phyloP scores from a whole-genome alignment of 2,888 invertebrate species.

The Pseudolycoriella hygida region DNA sequence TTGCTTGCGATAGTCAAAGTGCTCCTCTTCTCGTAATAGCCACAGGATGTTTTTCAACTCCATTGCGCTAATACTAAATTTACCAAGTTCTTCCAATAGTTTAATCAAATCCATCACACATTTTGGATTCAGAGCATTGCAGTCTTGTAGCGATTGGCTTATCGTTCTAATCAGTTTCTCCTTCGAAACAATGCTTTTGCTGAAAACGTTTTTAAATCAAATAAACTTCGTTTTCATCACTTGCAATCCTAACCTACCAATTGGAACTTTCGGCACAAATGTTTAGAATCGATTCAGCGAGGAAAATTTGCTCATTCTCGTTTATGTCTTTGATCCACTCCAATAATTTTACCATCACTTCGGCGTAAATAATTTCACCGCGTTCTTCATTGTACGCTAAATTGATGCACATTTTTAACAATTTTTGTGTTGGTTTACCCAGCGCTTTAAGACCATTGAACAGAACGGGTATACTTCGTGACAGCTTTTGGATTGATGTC shows the following conservation, averaged over 20 bases:
- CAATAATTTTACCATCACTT: slow-evolving; percentile 32
- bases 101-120: slow-evolving; percentile 34
- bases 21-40: slow-evolving; percentile 20
- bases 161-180: slow-evolving; percentile 31
- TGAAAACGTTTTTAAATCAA: slow-evolving; percentile 14
- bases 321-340: slow-evolving; percentile 33
- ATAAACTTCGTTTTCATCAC: background rate
- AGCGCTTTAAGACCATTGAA: slow-evolving; percentile 24
- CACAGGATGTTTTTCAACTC: slow-evolving; percentile 38
- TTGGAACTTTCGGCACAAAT: slow-evolving; percentile 32
- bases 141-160: slow-evolving; percentile 28
- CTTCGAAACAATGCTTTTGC: slow-evolving; percentile 35
- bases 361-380: slow-evolving; percentile 24
- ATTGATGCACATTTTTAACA: slow-evolving; percentile 30
- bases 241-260: slow-evolving; percentile 17
- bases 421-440: slow-evolving; percentile 28
- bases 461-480: slow-evolving; percentile 20
- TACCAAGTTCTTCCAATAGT: slow-evolving; percentile 36
- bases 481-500: slow-evolving; percentile 16
- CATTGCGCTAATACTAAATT: slow-evolving; percentile 34
- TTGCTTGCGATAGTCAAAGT: slow-evolving; percentile 23
- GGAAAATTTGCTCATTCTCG: slow-evolving; percentile 26
- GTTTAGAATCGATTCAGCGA: slow-evolving; percentile 24
- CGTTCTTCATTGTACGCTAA: slow-evolving; percentile 28
- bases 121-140: slow-evolving; percentile 25